Conservation (phyloP, 2,888 invertebrate species). For the Merodon equestris region DNA sequence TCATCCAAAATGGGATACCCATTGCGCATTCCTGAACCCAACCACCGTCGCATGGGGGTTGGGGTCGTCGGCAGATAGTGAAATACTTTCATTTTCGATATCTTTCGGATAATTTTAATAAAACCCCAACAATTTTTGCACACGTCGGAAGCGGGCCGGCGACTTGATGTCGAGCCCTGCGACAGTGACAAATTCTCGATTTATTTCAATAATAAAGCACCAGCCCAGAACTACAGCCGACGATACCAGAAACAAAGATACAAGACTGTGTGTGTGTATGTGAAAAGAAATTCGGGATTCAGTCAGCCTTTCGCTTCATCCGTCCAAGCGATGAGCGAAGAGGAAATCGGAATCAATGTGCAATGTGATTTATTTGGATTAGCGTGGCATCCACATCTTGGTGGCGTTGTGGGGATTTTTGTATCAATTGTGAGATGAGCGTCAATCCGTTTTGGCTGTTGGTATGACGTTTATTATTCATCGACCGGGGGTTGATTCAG, state of each 20-base stretch:
- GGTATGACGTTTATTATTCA: slow-evolving; percentile 28
- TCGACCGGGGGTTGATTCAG: no score
- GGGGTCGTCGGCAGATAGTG: slow-evolving; percentile 26
- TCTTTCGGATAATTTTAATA: slow-evolving; percentile 65
- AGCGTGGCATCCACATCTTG: slow-evolving; percentile 32
- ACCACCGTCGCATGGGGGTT: background rate
- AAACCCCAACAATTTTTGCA: slow-evolving; percentile 66
- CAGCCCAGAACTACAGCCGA: no score
- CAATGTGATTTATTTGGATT: slow-evolving; percentile 67
- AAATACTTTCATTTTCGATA: slow-evolving; percentile 66
- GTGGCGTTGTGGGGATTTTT: slow-evolving; percentile 38
- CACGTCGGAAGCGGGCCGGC: slow-evolving; percentile 71
- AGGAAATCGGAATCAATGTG: slow-evolving; percentile 68
- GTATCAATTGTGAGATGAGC: slow-evolving; percentile 49
- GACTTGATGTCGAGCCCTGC: slow-evolving; percentile 71
- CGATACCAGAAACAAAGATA: no score
- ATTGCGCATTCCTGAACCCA: slow-evolving; percentile 7
- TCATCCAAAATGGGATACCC: slow-evolving; percentile 42
- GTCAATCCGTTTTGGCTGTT: slow-evolving; percentile 60
- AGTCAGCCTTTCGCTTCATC: slow-evolving; percentile 40
- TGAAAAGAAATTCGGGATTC: slow-evolving; percentile 35
- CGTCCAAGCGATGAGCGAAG: slow-evolving; percentile 36
- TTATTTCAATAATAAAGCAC: slow-evolving; percentile 69
- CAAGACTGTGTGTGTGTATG: slow-evolving; percentile 46
- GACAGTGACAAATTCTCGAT: slow-evolving; percentile 72